Base-by-base conservation (phyloP, 2,888 invertebrate species). In the Tortrix viridana region DNA sequence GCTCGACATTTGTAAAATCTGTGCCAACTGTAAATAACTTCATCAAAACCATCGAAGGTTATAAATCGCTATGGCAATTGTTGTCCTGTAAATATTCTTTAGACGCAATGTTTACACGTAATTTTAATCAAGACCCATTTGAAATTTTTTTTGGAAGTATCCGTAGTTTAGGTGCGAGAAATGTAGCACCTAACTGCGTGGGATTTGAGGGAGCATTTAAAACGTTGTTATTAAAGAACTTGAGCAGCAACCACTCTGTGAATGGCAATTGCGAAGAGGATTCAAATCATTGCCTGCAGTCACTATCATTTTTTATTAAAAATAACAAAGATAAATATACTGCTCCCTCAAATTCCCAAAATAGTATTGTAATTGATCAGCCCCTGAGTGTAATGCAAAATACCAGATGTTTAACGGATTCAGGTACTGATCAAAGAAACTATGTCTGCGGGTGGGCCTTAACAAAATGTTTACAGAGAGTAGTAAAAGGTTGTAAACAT, bases 141-240 rank as follows among this genome's bases (percentile, higher is more conserved):
- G 66, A 68, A 52, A 68, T 65, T 47, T 65, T 69, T 22, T 68
- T 65, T 48, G 62, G 67, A 7, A 65, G 53, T 19, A 63, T 69
- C 7, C 49, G 66, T 7, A 69, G 67, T 53, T 60, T 48, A 32
- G 62, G 65, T 5, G 60, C 41, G 2, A 62, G 66, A 41, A 65
- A 69, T 52, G 23, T 57, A 1, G 23, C 65, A 61, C 67, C 69
- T 12, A 57, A 67, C 50, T 48, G 48, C 19, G 12, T 49, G n/a
- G 52, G 50, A 16, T 66, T 69, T 55, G 65, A 67, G 46, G 60
- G 67, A n/a, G 66, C 67, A 9, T 65, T 49, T 46, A 67, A 68
- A 62, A 19, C 65, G 18, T 47, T 68, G 7, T 16, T 68, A 19
- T 48, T 67, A 44, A 67, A 63, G 46, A 62, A 65, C 55, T 66